Evolutionary conservation across 2,797 vertebrate species (phyloP), one percentile per base, ranked within the genome.

Genomic region (Schizopygopsis malacanthus): DNA sequence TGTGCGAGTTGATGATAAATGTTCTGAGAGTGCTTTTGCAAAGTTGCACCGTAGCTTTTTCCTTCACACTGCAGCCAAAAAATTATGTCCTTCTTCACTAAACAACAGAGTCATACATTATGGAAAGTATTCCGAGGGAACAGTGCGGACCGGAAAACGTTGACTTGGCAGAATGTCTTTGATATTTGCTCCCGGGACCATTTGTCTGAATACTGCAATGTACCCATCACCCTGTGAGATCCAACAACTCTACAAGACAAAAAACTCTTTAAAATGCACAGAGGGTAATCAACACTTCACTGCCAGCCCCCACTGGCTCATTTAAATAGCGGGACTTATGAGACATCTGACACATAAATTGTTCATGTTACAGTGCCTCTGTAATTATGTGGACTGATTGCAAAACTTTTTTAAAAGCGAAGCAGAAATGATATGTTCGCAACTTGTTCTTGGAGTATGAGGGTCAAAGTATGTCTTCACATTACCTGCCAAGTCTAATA

Each of bases 321-420:
- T 86, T 85, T 86, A 88, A 85, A 86, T 67, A 89, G 86, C 73
- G 15, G 81, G 79, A 81, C 82, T 79, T 90, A 86, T 25, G 78
- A 88, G 85, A 83, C 81, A 78, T 67, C 70, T 82, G 86, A 89
- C 89, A 89, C 87, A 84, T 88, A 90, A 90, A 89, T 87, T 89
- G 86, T 86, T 87, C 67, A 47, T 45, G 65, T 85, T 71, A 50
- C 13, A 47, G 83, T 47, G 77, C 67, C 83, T 73, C 56, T 85
- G 69, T 85, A 75, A 81, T 85, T 85, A 85, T 73, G 33, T 81
- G 54, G 54, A 81, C 77, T 65, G 84, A 85, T 81, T 80, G 67
- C 28, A 18, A 81, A 85, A 81, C 25, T 81, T 85, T 79, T 82
- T 71, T 37, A 15, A 63, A 73, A 73, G 54, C 12, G 0, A 81